Conservation (phyloP, 2,888 invertebrate species). For the Thereva unica region DNA sequence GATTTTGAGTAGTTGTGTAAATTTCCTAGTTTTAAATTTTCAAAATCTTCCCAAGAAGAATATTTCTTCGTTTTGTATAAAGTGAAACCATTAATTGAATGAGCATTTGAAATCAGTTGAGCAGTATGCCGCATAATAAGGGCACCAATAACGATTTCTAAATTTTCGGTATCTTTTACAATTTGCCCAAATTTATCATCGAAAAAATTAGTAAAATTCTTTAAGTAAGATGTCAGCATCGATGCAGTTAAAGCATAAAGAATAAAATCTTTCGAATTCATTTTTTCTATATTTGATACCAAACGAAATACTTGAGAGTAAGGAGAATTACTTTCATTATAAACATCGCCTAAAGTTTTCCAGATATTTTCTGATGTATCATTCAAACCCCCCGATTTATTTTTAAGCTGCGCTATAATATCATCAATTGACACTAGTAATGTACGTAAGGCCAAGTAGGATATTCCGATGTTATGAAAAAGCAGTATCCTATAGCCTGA, state of each 20-base stretch:
- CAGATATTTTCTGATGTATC: conserved; percentile 13
- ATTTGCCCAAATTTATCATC: neutral
- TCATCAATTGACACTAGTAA: conserved; percentile 60
- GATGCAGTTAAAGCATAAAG: conserved; percentile 72
- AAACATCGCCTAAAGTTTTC: conserved; percentile 9
- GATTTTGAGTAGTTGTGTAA: conserved; percentile 49
- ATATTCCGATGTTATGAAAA: conserved; percentile 74
- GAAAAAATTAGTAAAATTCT: conserved; percentile 67
- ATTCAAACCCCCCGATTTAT: neutral
- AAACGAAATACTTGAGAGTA: conserved; percentile 61
- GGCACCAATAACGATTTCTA: conserved; percentile 62
- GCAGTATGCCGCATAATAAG: conserved; percentile 74
- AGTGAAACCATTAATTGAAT: conserved; percentile 61
- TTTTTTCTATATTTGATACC: conserved; percentile 71
- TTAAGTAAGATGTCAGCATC: conserved; percentile 67
- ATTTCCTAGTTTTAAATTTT: conserved; percentile 20
- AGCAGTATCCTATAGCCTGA: conserved; percentile 64
- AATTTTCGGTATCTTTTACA: conserved; percentile 44
- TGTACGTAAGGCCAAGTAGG: conserved; percentile 73
- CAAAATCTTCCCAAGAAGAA: conserved; percentile 26
- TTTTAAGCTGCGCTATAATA: conserved; percentile 8
- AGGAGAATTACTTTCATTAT: conserved; percentile 50
- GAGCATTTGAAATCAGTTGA: conserved; percentile 76
- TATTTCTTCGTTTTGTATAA: neutral
- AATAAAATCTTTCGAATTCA: conserved; percentile 67